Evolutionary conservation across 2,888 invertebrate species (phyloP), one percentile per base, ranked within the genome.

Genomic region (Troglohyphantes excavatus): DNA sequence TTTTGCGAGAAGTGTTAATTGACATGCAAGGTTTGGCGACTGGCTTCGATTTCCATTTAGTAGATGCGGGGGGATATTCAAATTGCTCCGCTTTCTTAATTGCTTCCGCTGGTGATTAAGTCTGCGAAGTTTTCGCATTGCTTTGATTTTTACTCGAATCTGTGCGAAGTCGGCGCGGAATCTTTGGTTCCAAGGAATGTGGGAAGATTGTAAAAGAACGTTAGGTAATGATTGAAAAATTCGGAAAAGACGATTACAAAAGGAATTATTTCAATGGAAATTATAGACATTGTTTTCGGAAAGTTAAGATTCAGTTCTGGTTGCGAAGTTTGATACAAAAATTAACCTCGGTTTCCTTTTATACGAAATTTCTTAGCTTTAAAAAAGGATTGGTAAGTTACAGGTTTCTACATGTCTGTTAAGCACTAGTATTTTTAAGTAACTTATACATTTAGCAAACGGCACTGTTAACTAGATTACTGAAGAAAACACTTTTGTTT

Each of bases 1-100:
- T 89, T 89, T 89, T 61, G 65, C 82, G 67, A 23, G 88, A 72
- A 76, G 70, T 89, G 88, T 89, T 89, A 89, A 89, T 89, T 89
- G 88, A 82, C 82, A 82, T 89, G 88, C 82, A 89, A 27, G 61
- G 43, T n/a, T 11, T 21, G 65, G 65, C 59, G 43, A 23, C 46
- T 19, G 43, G 43, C 82, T 82, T 68, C 88, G 82, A 82, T 82
- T 65, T 73, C 73, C 63, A 65, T 43, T 83, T 81, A 81, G 75
- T 26, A 13, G 75, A 27, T 17, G 39, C 33, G 53, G 9, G 33
- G 17, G 39, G 67, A 21, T 67, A 83, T 89, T 82, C 73, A 76
- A 82, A 89, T 82, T 67, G 75, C 73, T 26, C 46, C 81, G 75
- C 9, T 27, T 83, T 83, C 82, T 89, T 83, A 89, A 89, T 89